Conservation (phyloP, 1,140 invertebrate genomes). For the Heliothis virescens region DNA sequence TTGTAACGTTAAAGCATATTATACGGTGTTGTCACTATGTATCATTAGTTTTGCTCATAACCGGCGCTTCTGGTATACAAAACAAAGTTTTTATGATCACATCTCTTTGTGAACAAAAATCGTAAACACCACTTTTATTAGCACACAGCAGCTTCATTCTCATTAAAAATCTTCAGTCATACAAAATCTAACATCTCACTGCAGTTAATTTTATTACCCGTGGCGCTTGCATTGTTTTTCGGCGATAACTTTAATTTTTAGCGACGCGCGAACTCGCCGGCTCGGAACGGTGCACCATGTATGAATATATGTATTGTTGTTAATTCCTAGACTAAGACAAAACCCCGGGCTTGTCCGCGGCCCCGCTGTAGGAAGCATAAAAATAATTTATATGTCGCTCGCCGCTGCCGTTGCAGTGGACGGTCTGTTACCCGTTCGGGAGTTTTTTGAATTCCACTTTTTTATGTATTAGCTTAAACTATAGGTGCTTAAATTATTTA, state of each 20-base stretch:
- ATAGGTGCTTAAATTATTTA: no score
- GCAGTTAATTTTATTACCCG: slow-evolving; percentile 44
- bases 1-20: no score
- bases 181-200: slow-evolving; percentile 39
- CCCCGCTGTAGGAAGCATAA: slow-evolving; percentile 59
- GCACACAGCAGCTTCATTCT: not conserved
- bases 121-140: slow-evolving; percentile 1
- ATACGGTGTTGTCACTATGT: no score
- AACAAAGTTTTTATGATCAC: not conserved
- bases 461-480: not conserved
- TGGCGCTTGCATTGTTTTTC: slow-evolving; percentile 38
- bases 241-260: slow-evolving; percentile 39
- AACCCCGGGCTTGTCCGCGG: slow-evolving; percentile 48
- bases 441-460: not conserved
- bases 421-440: not conserved
- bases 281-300: slow-evolving; percentile 32
- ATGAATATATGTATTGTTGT: slow-evolving; percentile 35
- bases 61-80: not conserved
- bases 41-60: no score
- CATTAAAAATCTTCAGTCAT: slow-evolving; percentile 22
- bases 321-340: slow-evolving; percentile 56
- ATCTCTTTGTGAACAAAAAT: not conserved
- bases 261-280: not conserved
- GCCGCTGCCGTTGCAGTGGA: slow-evolving; percentile 20
- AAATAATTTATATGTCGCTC: slow-evolving; percentile 63